Conservation (phyloP, 2,797 vertebrate species). For the Cyprinella venusta region DNA sequence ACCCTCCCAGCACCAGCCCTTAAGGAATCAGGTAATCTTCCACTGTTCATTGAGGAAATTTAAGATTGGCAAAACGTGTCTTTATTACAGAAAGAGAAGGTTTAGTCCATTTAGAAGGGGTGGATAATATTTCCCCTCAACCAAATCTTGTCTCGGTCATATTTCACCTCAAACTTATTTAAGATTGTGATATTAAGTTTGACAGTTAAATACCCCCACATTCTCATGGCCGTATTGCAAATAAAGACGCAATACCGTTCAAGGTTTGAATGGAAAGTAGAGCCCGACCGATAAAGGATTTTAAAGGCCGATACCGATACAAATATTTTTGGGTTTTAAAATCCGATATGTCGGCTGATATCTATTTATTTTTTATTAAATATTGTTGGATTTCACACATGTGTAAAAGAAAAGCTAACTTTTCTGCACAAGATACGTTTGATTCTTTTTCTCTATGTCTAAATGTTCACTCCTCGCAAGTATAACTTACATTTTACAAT, state of each 20-base stretch:
- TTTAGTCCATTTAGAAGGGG: not conserved
- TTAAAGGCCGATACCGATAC: no score
- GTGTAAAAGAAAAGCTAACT: no score
- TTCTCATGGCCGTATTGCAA: not conserved
- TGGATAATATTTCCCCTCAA: not conserved
- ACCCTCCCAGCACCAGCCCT: slow-evolving; percentile 88
- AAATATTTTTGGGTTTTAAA: no score
- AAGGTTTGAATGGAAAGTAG: not conserved
- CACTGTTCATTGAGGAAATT: not conserved
- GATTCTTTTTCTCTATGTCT: no score
- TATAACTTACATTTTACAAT: no score
- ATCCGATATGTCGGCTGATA: no score
- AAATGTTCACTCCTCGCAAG: no score
- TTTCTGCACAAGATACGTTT: no score
- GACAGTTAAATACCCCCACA: not conserved
- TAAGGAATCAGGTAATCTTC: slow-evolving; percentile 90
- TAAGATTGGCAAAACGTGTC: no score
- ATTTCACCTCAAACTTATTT: slow-evolving; percentile 3
- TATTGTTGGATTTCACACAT: no score
- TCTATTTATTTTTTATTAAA: no score
- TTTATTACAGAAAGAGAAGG: slow-evolving; percentile 1
- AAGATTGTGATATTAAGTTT: not conserved
- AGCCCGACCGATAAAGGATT: no score
- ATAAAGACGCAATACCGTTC: not conserved
- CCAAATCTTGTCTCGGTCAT: not conserved